phyloP scores from a whole-genome alignment of 2,797 vertebrate genomes.

The Pipistrellus nathusii region DNA sequence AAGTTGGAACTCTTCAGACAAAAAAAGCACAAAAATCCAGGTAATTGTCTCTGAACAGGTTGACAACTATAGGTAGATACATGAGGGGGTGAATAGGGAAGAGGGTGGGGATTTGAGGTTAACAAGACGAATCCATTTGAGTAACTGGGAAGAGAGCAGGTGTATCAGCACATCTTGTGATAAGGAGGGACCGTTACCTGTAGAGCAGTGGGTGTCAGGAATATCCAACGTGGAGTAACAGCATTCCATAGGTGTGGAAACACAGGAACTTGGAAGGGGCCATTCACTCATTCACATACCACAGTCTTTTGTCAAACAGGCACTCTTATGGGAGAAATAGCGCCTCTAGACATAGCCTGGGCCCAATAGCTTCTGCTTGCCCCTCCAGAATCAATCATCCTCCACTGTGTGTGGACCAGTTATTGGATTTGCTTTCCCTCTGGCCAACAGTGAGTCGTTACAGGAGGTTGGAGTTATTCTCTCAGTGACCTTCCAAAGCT shows the following conservation, averaged over 20 bases:
- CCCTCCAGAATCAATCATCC: neutral
- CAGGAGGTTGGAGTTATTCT: neutral
- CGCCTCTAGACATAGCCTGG: no score
- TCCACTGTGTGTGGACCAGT: neutral
- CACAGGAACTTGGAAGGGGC: neutral
- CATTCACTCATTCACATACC: neutral
- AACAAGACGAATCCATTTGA: neutral
- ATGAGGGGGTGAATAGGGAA: neutral
- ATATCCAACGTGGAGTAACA: neutral
- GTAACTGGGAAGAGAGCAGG: neutral
- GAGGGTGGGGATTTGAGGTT: neutral
- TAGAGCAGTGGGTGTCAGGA: neutral
- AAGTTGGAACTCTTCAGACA: constrained; percentile 23
- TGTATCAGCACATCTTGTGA: neutral
- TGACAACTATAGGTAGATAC: neutral
- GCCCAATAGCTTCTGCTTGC: neutral
- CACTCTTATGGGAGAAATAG: neutral
- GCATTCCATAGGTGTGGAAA: neutral
- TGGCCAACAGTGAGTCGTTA: neutral
- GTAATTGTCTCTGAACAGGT: neutral
- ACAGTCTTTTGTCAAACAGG: neutral
- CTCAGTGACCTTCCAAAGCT: neutral
- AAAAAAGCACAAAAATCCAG: constrained; percentile 32
- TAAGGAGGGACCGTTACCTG: neutral
- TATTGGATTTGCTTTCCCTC: neutral